Conservation (phyloP, 2,797 vertebrate species). For the Vultur gryphus region DNA sequence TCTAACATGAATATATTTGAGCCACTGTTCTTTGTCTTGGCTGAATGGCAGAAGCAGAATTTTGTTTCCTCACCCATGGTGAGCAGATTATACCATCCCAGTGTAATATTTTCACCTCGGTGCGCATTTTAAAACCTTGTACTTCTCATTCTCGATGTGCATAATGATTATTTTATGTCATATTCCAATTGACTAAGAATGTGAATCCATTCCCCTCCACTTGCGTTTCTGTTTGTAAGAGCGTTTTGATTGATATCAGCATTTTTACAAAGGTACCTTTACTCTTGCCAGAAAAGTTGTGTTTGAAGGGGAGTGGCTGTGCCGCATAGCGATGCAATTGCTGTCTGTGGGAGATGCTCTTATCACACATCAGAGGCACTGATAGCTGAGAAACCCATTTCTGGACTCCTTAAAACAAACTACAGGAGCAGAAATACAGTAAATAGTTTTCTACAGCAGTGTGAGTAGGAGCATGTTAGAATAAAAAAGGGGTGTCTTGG, state of each 20-base stretch:
- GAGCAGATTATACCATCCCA: neutral
- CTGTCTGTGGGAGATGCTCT: neutral
- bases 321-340: neutral
- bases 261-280: neutral
- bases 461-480: neutral
- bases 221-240: neutral
- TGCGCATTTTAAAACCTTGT: neutral
- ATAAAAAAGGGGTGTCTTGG: neutral
- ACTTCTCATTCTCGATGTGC: neutral
- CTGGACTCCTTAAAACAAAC: conserved; percentile 9
- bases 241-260: neutral
- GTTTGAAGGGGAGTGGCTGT: neutral
- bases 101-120: neutral
- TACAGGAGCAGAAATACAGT: neutral
- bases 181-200: neutral
- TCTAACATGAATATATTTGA: neutral
- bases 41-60: neutral
- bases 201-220: neutral
- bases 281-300: neutral
- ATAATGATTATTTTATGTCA: neutral
- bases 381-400: neutral
- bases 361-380: neutral
- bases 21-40: neutral
- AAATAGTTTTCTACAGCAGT: neutral
- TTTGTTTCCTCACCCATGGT: neutral